A percentile compares a stretch with the other conserved stretches of the same genome.
Conservation (phyloP, 2,888 invertebrate genomes). For the Allolobophora icterica region DNA sequence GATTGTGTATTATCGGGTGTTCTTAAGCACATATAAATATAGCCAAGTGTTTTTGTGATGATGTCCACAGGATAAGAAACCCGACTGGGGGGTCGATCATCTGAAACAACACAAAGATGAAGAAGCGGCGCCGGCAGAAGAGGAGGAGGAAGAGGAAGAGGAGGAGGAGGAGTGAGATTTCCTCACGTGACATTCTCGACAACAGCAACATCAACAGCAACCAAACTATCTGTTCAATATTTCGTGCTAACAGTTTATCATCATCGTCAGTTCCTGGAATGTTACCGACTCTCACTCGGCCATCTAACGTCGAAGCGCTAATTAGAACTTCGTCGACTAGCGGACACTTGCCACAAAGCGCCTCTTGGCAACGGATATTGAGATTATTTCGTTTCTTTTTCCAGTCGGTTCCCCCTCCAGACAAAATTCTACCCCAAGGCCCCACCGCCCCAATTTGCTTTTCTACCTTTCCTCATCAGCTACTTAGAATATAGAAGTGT, state of each 20-base stretch:
- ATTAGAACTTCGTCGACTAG: not conserved
- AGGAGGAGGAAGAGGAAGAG: slow-evolving; percentile 41
- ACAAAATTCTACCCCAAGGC: not conserved
- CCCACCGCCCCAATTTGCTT: not conserved
- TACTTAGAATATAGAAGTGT: not conserved
- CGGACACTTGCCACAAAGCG: not conserved
- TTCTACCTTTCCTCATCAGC: not conserved
- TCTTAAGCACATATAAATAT: too few relatives aligned
- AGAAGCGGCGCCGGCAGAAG: slow-evolving; percentile 46
- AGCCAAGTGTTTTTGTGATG: too few relatives aligned
- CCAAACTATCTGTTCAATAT: not conserved
- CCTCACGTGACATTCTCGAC: slow-evolving; percentile 23
- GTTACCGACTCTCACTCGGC: not conserved
- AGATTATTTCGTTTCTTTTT: not conserved
- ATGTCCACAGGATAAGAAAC: slow-evolving; percentile 42
- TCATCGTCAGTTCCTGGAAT: not conserved
- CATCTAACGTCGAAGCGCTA: not conserved
- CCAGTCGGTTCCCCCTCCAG: not conserved
- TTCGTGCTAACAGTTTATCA: slow-evolving; percentile 14
- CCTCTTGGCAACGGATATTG: not conserved
- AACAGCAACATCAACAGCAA: not conserved
- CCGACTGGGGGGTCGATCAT: slow-evolving; percentile 47
- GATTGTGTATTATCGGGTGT: too few relatives aligned
- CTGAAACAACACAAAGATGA: slow-evolving; percentile 46
- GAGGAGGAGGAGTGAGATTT: slow-evolving; percentile 37